These are phyloP conservation scores for Drosophila teissieri DNA, from an alignment of 1,140 invertebrate species.

Conservation along the genomic window DNA sequence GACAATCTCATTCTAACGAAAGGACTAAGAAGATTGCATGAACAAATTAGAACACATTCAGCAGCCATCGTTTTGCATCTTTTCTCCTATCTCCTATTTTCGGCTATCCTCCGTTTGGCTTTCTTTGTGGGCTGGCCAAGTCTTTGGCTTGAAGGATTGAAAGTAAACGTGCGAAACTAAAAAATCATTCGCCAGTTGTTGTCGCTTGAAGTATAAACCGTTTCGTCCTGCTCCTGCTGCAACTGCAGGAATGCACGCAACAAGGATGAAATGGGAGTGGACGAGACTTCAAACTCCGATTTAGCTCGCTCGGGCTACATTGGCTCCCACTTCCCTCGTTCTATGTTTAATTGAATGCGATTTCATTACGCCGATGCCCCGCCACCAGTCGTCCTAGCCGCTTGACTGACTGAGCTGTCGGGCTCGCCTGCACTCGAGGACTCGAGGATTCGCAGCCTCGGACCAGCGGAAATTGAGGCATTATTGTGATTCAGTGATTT, in stretches of 20 bases:
- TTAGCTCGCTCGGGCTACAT: conserved; percentile 3
- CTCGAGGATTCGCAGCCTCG: conserved; percentile 47
- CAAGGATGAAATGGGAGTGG: conserved; percentile 2
- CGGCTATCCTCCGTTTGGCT: conserved; percentile 3
- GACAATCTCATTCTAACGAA: conserved; percentile 25
- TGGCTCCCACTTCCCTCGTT: conserved; percentile 21
- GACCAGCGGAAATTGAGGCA: conserved; percentile 77
- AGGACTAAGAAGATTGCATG: not conserved
- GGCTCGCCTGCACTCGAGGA: conserved; percentile 33
- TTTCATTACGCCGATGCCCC: conserved; percentile 64
- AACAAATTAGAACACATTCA: conserved; percentile 12
- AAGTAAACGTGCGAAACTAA: conserved; percentile 72
- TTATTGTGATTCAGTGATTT: conserved; percentile 83
- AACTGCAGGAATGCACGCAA: conserved; percentile 42
- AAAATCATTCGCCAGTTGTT: conserved; percentile 54
- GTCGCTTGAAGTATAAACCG: conserved; percentile 26
- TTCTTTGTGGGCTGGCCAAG: conserved; percentile 18
- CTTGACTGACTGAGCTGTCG: conserved; percentile 37
- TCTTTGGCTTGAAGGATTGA: conserved; percentile 33
- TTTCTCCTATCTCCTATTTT: too few relatives aligned
- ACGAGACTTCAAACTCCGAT: conserved; percentile 41
- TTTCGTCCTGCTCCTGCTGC: conserved; percentile 27
- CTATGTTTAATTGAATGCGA: conserved; percentile 81
- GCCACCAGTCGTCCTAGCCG: not conserved
- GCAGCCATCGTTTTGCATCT: conserved; percentile 24